Base-by-base conservation (phyloP, 1,140 invertebrate species). In the Diabrotica undecimpunctata region DNA sequence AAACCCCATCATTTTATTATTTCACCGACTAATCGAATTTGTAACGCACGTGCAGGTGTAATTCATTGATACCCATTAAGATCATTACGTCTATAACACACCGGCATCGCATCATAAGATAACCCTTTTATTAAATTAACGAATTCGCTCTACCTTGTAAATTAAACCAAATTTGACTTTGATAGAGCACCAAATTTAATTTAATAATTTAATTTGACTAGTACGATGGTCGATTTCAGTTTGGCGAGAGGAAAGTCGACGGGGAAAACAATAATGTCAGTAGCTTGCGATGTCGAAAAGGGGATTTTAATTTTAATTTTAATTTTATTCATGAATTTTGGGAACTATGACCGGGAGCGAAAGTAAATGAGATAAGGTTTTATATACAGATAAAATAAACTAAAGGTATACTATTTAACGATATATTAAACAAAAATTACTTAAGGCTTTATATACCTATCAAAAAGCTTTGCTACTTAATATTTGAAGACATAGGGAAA, bases 141-240 rank as follows among this genome's bases (percentile, higher is more conserved):
- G 41, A 46, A 10, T 46, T 46, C 41, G n/a, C n/a, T 46, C 41
- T 46, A 46, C n/a, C 41, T 10, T 46, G 41, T 46, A 46, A 46
- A 46, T 46, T 46, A n/a, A 46, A 46, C 41, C n/a, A 46, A 46
- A 46, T 46, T 46, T n/a, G 41, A 46, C 41, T 46, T 46, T 46
- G 41, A 46, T 46, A 46, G 41, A 46, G 41, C 41, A 46, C 41
- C n/a, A 6, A 46, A 6, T 46, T 46, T 46, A 46, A 46, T 46
- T 46, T 46, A 46, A 46, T 46, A 46, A 46, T 46, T n/a, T 8
- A 46, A 46, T 46, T 46, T 5, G 8, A n/a, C 41, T 46, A 46
- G 2, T 46, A 10, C 41, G 41, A 10, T 46, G 8, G 41, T 46
- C 8, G 41, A 46, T 46, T 46, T 46, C 5, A 10, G 41, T 46